Conservation (phyloP, 2,113 vertebrate genomes). For the Riparia riparia region DNA sequence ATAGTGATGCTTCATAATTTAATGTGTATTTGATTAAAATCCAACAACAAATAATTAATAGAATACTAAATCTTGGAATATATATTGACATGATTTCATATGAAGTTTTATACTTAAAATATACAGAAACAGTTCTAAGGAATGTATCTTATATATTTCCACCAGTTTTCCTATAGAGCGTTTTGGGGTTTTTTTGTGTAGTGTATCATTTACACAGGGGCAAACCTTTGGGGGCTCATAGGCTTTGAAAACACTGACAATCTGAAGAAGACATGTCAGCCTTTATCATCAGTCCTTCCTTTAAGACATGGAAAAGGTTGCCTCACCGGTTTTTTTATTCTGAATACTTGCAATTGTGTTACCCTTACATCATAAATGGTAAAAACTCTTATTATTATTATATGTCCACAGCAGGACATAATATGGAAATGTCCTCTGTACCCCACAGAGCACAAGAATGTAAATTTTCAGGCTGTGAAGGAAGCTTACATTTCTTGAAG, state of each 20-base stretch:
- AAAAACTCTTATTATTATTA: background rate
- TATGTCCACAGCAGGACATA: background rate
- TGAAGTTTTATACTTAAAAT: background rate
- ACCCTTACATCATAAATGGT: background rate
- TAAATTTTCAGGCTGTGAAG: background rate
- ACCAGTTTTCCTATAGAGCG: background rate
- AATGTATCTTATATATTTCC: background rate
- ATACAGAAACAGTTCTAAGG: background rate
- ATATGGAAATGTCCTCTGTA: background rate
- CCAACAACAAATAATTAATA: background rate
- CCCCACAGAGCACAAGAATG: background rate
- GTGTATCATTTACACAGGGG: background rate
- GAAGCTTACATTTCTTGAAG: background rate
- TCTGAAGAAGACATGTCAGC: background rate
- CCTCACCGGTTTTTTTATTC: background rate
- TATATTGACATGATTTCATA: background rate
- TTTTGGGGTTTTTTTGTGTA: background rate
- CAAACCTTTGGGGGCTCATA: background rate
- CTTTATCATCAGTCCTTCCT: background rate
- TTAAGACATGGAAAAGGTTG: background rate
- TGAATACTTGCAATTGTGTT: background rate
- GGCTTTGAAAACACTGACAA: background rate
- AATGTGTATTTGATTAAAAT: background rate
- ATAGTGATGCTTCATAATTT: background rate
- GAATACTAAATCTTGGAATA: background rate